Conservation (phyloP, 1,140 invertebrate genomes). For the Elymnias hypermnestra region DNA sequence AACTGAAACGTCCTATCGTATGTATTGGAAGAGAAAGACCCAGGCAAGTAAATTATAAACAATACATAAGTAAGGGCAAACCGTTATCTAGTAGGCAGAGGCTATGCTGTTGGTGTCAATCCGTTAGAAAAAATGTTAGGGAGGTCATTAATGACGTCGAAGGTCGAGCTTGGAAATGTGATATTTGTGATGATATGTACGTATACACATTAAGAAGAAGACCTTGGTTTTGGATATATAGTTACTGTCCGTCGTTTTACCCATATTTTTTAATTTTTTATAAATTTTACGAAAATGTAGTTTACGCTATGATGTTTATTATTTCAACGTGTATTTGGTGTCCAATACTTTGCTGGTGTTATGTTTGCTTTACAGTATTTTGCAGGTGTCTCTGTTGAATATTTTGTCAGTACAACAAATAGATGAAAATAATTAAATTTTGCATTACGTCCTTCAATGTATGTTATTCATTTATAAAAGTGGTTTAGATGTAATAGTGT, state of each 20-base stretch:
- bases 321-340: conserved; percentile 25
- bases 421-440: not conserved
- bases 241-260: conserved; percentile 19
- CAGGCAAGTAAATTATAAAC: not conserved
- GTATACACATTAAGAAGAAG: conserved; percentile 13
- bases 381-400: conserved; percentile 16
- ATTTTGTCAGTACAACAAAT: not conserved
- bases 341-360: conserved; percentile 24
- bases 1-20: not conserved
- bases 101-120: not conserved
- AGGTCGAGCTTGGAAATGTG: conserved; percentile 12
- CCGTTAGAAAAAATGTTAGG: not conserved
- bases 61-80: not conserved
- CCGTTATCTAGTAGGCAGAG: not conserved
- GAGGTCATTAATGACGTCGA: conserved; percentile 7
- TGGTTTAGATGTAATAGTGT: too few species aligned
- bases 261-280: conserved; percentile 20
- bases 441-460: not conserved
- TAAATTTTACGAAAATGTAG: conserved; percentile 14
- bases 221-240: conserved; percentile 24
- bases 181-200: conserved; percentile 16
- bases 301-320: conserved; percentile 12
- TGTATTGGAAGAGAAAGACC: not conserved
- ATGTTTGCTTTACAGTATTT: conserved; percentile 18
- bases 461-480: too few species aligned